phyloP scores from a whole-genome alignment of 2,888 invertebrate genomes.

The Meloe dianella region DNA sequence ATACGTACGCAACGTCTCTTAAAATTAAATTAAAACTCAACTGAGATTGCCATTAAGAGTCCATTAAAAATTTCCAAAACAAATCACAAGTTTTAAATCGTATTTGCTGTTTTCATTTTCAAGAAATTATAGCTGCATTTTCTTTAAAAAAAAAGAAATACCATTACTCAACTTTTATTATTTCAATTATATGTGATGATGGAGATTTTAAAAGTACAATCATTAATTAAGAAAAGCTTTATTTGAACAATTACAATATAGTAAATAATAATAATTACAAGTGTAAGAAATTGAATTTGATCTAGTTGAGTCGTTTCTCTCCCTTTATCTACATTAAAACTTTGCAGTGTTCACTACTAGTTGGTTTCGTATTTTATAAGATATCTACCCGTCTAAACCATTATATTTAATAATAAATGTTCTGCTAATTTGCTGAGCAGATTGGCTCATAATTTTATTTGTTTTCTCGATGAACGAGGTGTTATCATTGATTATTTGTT shows the following conservation, averaged over 20 bases:
- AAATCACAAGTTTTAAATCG: slow-evolving; percentile 35
- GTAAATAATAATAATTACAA: too few species aligned
- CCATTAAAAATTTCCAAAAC: slow-evolving; percentile 36
- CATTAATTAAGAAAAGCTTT: too few species aligned
- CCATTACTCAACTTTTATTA: neutral
- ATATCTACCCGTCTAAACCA: slow-evolving; percentile 13
- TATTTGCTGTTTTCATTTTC: slow-evolving; percentile 18
- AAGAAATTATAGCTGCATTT: neutral
- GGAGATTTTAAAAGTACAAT: neutral
- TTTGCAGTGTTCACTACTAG: neutral
- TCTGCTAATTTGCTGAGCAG: slow-evolving; percentile 24
- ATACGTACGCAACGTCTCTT: slow-evolving; percentile 19
- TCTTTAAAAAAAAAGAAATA: too few species aligned
- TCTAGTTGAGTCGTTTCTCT: slow-evolving; percentile 8
- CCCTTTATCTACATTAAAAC: slow-evolving; percentile 17
- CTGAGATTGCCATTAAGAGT: slow-evolving; percentile 36
- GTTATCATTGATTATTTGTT: slow-evolving; percentile 27
- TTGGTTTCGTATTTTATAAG: slow-evolving; percentile 25
- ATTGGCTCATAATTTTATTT: slow-evolving; percentile 30
- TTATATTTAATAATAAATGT: slow-evolving; percentile 28
- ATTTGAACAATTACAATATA: too few species aligned
- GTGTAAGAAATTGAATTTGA: slow-evolving; percentile 26
- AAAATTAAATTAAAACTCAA: slow-evolving; percentile 36
- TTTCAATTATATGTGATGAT: neutral
- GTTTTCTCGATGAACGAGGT: slow-evolving; percentile 24